Percentiles rank a stretch among this genome's conserved stretches.
phyloP scores from a whole-genome alignment of 2,888 invertebrate genomes.

The Microchrysa polita region DNA sequence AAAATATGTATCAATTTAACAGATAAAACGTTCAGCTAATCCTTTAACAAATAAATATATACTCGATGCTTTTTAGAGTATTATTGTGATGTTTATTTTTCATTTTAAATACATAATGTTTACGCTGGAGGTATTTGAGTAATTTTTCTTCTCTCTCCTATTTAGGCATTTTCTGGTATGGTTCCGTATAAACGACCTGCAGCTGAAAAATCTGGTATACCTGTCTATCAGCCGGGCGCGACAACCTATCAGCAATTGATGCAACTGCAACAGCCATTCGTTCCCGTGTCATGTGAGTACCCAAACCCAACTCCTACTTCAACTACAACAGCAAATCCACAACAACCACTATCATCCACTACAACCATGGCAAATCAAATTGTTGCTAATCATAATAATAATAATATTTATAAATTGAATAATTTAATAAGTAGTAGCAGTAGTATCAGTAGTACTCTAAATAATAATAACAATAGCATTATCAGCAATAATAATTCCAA shows the following conservation, averaged over 20 bases:
- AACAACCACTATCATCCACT: slow-evolving; percentile 55
- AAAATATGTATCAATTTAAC: too few relatives aligned
- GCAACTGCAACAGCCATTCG: slow-evolving; percentile 93
- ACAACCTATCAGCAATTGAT: slow-evolving; percentile 95
- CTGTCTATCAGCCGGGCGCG: slow-evolving; percentile 92
- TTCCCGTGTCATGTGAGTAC: slow-evolving; percentile 99
- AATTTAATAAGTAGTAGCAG: slow-evolving; percentile 47
- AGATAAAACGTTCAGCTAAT: too few relatives aligned
- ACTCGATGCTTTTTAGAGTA: too few relatives aligned
- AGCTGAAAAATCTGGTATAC: slow-evolving; percentile 95
- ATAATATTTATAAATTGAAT: slow-evolving; percentile 49
- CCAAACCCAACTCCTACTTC: slow-evolving; percentile 58
- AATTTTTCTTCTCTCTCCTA: slow-evolving; percentile 13
- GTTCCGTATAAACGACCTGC: slow-evolving; percentile 96
- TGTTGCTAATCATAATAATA: slow-evolving; percentile 53
- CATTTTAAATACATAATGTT: too few relatives aligned
- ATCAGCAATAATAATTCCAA: slow-evolving; percentile 49
- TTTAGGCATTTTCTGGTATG: slow-evolving; percentile 95
- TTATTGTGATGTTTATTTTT: too few relatives aligned
- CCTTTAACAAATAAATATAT: too few relatives aligned
- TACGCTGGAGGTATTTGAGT: too few relatives aligned
- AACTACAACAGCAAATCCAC: slow-evolving; percentile 57
- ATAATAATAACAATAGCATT: slow-evolving; percentile 46
- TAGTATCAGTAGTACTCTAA: slow-evolving; percentile 51
- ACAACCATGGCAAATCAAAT: slow-evolving; percentile 62